These are phyloP conservation scores for Cephus runcator DNA, from an alignment of 2,888 invertebrate species.

Conservation along the genomic window DNA sequence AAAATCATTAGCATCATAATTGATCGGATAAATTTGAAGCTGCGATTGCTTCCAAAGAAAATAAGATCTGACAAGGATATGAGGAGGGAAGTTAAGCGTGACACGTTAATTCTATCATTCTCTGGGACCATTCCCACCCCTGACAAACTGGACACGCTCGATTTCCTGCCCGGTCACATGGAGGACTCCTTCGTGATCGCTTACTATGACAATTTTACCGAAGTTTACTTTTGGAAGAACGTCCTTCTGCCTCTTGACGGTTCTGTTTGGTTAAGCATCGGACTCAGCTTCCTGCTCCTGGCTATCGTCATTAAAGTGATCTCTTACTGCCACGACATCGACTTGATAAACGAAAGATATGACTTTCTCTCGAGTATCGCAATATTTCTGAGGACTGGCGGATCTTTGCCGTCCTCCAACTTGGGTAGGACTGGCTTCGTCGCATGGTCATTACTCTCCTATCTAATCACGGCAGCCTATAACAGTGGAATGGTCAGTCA, in stretches of 20 bases:
- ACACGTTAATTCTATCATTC: background rate
- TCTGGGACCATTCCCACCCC: slow-evolving; percentile 6
- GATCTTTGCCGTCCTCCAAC: background rate
- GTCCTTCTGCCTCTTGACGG: background rate
- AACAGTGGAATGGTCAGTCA: slow-evolving; percentile 8
- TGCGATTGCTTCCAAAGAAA: slow-evolving; percentile 1
- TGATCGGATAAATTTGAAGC: too few species aligned
- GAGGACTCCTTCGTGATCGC: background rate
- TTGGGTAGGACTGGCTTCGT: slow-evolving; percentile 2
- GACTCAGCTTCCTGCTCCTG: background rate
- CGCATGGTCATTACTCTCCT: slow-evolving; percentile 4
- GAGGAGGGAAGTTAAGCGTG: background rate
- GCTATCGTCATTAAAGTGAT: too few species aligned
- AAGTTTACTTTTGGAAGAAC: slow-evolving; percentile 8
- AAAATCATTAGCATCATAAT: too few species aligned
- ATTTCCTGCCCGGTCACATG: background rate
- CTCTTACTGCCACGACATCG: background rate
- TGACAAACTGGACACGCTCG: background rate
- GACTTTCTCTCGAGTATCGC: background rate
- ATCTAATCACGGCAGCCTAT: slow-evolving; percentile 1
- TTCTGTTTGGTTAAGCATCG: slow-evolving; percentile 2
- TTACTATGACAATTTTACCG: background rate
- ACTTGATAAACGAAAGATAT: slow-evolving; percentile 2
- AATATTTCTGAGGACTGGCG: background rate
- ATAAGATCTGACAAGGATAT: background rate